These are phyloP conservation scores for Dryococelus australis DNA, from an alignment of 2,888 invertebrate genomes.

Conservation along the genomic window DNA sequence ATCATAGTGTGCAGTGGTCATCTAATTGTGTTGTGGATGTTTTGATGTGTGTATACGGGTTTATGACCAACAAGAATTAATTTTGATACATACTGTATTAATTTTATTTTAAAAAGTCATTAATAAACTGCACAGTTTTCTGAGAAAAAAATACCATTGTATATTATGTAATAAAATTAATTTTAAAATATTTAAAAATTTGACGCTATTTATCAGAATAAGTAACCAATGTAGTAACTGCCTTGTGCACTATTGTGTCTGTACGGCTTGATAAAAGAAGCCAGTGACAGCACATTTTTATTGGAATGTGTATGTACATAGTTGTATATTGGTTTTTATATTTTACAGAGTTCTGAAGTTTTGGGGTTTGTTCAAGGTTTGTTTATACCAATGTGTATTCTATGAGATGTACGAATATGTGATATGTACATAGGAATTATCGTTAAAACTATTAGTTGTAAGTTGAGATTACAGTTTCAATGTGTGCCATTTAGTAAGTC, in stretches of 20 bases:
- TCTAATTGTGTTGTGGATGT: neutral
- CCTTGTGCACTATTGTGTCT: neutral
- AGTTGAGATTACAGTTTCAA: neutral
- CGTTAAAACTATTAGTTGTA: neutral
- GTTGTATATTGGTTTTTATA: neutral
- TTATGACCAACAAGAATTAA: neutral
- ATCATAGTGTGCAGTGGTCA: neutral
- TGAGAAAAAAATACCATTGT: neutral
- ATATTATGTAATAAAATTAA: neutral
- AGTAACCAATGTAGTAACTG: neutral
- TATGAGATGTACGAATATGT: neutral
- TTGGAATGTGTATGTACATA: neutral
- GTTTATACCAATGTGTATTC: neutral
- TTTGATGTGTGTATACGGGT: conserved; percentile 7
- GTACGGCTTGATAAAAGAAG: neutral
- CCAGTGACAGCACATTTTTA: neutral
- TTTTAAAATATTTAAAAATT: neutral
- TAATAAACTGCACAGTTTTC: neutral
- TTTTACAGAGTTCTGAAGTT: neutral
- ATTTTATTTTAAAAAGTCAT: neutral
- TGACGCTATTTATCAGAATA: neutral
- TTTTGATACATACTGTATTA: neutral
- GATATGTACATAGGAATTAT: conserved; percentile 16
- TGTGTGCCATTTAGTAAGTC: neutral
- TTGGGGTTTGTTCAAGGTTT: neutral